phyloP scores from a whole-genome alignment of 30 jellyfish, hydroid and myxozoan genomes.

The Phacellophora camtschatica region DNA sequence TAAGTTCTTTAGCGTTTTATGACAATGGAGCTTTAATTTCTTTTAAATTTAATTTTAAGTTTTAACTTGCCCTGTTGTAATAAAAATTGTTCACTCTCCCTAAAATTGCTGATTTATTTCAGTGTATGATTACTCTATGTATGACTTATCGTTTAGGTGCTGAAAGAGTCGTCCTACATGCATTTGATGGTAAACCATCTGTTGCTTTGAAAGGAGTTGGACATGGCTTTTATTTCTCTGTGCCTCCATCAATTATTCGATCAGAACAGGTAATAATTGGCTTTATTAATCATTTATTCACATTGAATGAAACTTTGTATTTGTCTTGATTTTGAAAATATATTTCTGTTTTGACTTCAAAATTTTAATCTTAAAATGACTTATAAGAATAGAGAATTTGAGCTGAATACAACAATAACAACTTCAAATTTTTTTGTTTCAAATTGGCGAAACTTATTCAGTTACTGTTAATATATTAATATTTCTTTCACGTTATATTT shows the following conservation, averaged over 20 bases:
- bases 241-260: slow-evolving; percentile 91
- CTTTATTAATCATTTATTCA: neutral
- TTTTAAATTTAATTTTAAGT: too few relatives aligned
- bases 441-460: too few relatives aligned
- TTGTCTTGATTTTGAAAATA: neutral
- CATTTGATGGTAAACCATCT: slow-evolving; percentile 95
- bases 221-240: slow-evolving; percentile 95
- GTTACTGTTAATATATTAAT: too few relatives aligned
- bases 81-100: too few relatives aligned
- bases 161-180: slow-evolving; percentile 86
- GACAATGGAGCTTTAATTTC: too few relatives aligned
- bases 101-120: too few relatives aligned
- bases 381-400: neutral
- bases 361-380: neutral
- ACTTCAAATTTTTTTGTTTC: neutral
- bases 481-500: too few relatives aligned
- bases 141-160: slow-evolving; percentile 78
- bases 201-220: slow-evolving; percentile 95
- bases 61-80: too few relatives aligned
- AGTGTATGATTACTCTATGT: too few relatives aligned
- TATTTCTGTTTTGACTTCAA: neutral
- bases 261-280: slow-evolving; percentile 89
- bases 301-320: too few relatives aligned
- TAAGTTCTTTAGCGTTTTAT: too few relatives aligned
- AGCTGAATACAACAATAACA: neutral